Percentiles rank a stretch among this genome's conserved stretches.
phyloP scores from a whole-genome alignment of 1,140 invertebrate species.

The Pectinophora gossypiella region DNA sequence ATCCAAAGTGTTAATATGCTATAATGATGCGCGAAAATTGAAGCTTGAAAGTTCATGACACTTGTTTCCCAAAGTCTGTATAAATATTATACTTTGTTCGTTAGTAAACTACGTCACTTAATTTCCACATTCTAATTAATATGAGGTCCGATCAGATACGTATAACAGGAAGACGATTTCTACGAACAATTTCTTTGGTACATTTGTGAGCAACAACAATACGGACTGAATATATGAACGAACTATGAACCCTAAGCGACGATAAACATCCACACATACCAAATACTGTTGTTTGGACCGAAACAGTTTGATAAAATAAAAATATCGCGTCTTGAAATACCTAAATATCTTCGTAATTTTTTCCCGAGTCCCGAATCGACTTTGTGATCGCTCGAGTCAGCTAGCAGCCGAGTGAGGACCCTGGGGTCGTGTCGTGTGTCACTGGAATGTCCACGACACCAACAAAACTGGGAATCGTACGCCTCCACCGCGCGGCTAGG shows the following conservation, averaged over 20 bases:
- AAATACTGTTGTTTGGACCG: slow-evolving; percentile 45
- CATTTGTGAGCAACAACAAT: slow-evolving; percentile 65
- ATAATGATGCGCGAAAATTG: no score
- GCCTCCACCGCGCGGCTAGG: slow-evolving; percentile 33
- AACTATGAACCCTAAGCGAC: slow-evolving; percentile 36
- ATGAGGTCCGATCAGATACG: not conserved
- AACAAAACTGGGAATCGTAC: slow-evolving; percentile 13
- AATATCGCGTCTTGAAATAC: not conserved
- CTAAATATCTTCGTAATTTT: not conserved
- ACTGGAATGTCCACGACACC: slow-evolving; percentile 61
- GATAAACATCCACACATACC: slow-evolving; percentile 31
- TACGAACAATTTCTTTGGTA: slow-evolving; percentile 60
- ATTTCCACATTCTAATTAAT: not conserved
- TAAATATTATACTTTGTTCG: no score
- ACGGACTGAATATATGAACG: slow-evolving; percentile 40
- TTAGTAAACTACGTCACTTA: no score
- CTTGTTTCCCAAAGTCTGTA: no score
- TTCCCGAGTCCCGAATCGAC: not conserved
- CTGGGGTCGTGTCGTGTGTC: slow-evolving; percentile 19
- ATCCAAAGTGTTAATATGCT: no score
- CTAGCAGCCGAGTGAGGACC: slow-evolving; percentile 21
- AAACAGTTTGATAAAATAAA: slow-evolving; percentile 4
- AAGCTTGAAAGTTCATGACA: no score
- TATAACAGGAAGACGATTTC: not conserved
- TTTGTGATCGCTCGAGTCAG: slow-evolving; percentile 10